Percentiles rank a stretch among this genome's conserved stretches.
These are phyloP conservation scores for Entomobrya multifasciata DNA, from an alignment of 2,888 invertebrate species.

Conservation along the genomic window DNA sequence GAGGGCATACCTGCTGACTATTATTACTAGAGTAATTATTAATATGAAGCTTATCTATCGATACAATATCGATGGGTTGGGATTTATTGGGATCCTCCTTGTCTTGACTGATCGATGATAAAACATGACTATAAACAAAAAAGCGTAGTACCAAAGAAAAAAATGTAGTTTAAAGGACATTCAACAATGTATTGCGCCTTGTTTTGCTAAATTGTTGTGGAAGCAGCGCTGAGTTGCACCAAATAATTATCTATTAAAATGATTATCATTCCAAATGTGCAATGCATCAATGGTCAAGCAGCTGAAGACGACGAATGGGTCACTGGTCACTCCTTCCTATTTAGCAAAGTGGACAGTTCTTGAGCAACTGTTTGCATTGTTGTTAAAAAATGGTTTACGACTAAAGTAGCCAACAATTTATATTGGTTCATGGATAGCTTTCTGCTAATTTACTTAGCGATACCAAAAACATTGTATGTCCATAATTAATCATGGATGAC, in stretches of 20 bases:
- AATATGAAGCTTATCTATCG: no score
- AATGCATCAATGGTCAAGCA: neutral
- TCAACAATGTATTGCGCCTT: no score
- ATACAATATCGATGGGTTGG: no score
- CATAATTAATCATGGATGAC: slow-evolving; percentile 22
- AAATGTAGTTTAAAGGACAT: slow-evolving; percentile 51
- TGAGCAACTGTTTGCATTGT: neutral
- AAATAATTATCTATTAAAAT: slow-evolving; percentile 25
- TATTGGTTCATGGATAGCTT: neutral
- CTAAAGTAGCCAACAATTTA: neutral
- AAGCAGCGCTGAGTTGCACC: neutral
- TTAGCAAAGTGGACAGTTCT: slow-evolving; percentile 6
- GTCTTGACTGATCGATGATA: no score
- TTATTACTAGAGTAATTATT: no score
- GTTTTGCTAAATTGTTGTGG: neutral
- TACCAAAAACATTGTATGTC: no score
- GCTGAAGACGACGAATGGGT: neutral
- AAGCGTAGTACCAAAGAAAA: neutral
- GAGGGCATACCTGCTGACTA: slow-evolving; percentile 10
- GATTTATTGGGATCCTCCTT: no score
- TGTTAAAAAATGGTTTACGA: neutral
- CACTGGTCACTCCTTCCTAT: slow-evolving; percentile 47
- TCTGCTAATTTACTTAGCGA: neutral
- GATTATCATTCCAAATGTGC: neutral
- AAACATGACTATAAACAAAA: neutral